These are phyloP conservation scores for Falco biarmicus DNA, from an alignment of 2,797 vertebrate species.

Conservation along the genomic window DNA sequence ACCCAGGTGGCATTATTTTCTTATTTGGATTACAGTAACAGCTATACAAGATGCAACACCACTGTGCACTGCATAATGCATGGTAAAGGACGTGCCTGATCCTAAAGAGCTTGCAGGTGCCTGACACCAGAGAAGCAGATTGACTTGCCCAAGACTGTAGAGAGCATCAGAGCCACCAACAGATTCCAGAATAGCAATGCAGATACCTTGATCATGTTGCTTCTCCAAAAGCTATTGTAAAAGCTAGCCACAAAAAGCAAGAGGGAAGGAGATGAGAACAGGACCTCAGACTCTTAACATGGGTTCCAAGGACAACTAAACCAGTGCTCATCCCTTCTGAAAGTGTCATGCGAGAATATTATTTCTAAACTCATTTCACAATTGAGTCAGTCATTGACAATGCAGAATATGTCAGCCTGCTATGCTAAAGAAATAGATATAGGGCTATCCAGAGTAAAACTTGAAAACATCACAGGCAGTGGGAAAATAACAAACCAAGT, in stretches of 20 bases:
- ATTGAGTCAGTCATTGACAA: neutral
- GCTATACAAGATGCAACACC: neutral
- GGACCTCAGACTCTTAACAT: neutral
- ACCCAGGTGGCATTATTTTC: neutral
- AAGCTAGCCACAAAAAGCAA: neutral
- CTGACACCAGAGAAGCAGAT: neutral
- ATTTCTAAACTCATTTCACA: neutral
- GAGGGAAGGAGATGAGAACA: neutral
- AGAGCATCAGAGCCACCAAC: neutral
- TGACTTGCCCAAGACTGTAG: neutral
- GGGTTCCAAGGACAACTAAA: neutral
- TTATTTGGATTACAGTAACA: neutral
- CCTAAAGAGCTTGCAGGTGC: neutral
- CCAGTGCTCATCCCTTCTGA: neutral
- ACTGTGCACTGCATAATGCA: neutral
- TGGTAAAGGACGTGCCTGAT: neutral
- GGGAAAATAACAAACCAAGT: neutral
- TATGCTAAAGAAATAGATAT: neutral
- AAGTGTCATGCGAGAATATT: neutral
- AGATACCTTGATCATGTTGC: neutral
- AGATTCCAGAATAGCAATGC: neutral
- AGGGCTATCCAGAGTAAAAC: neutral
- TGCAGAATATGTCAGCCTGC: neutral
- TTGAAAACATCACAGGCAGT: neutral
- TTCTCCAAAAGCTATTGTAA: neutral